Conservation (phyloP, 2,888 invertebrate genomes). For the Volucella inflata region DNA sequence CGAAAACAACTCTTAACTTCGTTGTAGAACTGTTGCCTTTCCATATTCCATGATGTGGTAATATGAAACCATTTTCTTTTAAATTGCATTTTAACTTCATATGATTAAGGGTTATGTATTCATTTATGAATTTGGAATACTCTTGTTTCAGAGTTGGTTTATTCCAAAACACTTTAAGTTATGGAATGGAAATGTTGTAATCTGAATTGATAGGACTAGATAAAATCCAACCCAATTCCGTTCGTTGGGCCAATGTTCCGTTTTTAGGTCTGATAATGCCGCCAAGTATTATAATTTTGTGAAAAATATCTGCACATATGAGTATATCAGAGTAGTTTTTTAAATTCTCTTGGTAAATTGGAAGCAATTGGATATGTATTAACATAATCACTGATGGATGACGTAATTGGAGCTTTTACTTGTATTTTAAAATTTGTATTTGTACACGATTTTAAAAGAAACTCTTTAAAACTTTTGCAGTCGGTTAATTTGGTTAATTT, state of each 20-base stretch:
- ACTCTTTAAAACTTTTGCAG: slow-evolving; percentile 25
- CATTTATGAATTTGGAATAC: not conserved
- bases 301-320: not conserved
- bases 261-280: slow-evolving; percentile 3
- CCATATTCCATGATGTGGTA: not conserved
- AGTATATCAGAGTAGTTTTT: not conserved
- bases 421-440: slow-evolving; percentile 9
- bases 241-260: slow-evolving; percentile 5
- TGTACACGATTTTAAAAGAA: slow-evolving; percentile 7
- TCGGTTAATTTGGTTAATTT: slow-evolving; percentile 1
- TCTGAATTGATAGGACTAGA: slow-evolving; percentile 19
- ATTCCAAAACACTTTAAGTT: not conserved
- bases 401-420: slow-evolving; percentile 16
- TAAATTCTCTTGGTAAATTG: slow-evolving; percentile 4
- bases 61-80: not conserved
- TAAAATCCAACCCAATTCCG: slow-evolving; percentile 5
- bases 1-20: no score
- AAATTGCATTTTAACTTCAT: not conserved
- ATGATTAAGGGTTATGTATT: not conserved
- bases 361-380: not conserved
- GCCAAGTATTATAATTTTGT: not conserved
- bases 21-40: not conserved
- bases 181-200: not conserved
- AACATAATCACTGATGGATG: slow-evolving; percentile 14
- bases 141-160: not conserved